phyloP scores from a whole-genome alignment of 2,797 vertebrate species.

The Chrysocyon brachyurus region DNA sequence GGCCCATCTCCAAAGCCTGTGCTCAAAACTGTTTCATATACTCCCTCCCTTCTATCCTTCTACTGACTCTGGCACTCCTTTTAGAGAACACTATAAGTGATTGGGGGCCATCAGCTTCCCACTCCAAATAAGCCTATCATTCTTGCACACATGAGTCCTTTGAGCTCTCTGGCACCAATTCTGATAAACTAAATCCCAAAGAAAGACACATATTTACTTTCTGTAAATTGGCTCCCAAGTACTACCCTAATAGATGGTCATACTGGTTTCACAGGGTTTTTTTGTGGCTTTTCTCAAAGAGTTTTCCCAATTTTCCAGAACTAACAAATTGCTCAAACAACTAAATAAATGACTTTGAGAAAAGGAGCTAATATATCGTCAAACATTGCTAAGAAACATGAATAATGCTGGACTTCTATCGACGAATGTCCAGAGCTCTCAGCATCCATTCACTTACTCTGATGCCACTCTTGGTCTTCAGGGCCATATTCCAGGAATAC shows the following conservation, averaged over 20 bases:
- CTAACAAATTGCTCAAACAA: not conserved
- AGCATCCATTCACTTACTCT: not conserved
- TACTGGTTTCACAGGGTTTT: not conserved
- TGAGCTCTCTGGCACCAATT: not conserved
- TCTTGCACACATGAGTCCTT: not conserved
- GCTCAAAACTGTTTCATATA: not conserved
- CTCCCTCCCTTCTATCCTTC: not conserved
- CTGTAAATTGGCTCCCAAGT: not conserved
- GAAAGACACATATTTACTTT: not conserved
- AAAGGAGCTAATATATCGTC: not conserved
- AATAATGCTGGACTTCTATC: not conserved
- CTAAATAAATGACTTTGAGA: not conserved
- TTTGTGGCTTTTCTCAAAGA: not conserved
- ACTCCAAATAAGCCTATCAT: not conserved
- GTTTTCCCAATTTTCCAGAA: slow-evolving; percentile 15
- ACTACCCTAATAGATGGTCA: not conserved
- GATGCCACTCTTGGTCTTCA: not conserved
- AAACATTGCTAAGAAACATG: not conserved
- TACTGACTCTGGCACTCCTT: not conserved
- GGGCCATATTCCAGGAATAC: not conserved
- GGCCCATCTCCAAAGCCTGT: not conserved
- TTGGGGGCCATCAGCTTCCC: not conserved
- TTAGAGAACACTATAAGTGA: not conserved
- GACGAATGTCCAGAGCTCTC: not conserved
- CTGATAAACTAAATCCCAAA: not conserved